phyloP scores from a whole-genome alignment of 2,888 invertebrate species.

The Coelopa pilipes region DNA sequence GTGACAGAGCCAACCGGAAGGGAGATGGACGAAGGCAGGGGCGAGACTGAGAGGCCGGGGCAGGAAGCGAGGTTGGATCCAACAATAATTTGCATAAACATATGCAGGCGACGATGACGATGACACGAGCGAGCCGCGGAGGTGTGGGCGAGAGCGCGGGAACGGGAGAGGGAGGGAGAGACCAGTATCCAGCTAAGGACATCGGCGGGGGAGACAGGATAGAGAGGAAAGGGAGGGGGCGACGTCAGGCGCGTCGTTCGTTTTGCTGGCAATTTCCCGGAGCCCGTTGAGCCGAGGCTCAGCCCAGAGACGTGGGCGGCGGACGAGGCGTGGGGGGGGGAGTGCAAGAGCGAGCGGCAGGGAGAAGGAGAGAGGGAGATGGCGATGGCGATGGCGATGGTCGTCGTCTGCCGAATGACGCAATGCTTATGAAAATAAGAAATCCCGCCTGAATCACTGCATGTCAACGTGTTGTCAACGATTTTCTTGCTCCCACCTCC shows the following conservation, averaged over 20 bases:
- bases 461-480: slow-evolving; percentile 39
- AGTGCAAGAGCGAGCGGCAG: background rate
- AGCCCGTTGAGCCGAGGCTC: slow-evolving; percentile 9
- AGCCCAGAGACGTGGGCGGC: background rate
- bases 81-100: slow-evolving; percentile 17
- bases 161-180: too few species aligned
- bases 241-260: too few species aligned
- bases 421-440: slow-evolving; percentile 13
- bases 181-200: too few species aligned
- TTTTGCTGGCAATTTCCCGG: background rate
- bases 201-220: too few species aligned
- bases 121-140: too few species aligned
- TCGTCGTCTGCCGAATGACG: background rate
- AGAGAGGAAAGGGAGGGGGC: too few species aligned
- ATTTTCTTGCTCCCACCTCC: slow-evolving; percentile 11
- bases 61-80: background rate
- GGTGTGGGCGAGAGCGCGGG: too few species aligned
- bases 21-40: too few species aligned
- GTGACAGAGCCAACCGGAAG: too few species aligned
- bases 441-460: slow-evolving; percentile 37
- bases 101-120: background rate
- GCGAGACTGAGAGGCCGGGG: background rate
- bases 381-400: background rate
- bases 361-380: background rate
- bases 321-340: too few species aligned